phyloP scores from a whole-genome alignment of 2,113 vertebrate species.

The Hypocryptadius cinnamomeus region DNA sequence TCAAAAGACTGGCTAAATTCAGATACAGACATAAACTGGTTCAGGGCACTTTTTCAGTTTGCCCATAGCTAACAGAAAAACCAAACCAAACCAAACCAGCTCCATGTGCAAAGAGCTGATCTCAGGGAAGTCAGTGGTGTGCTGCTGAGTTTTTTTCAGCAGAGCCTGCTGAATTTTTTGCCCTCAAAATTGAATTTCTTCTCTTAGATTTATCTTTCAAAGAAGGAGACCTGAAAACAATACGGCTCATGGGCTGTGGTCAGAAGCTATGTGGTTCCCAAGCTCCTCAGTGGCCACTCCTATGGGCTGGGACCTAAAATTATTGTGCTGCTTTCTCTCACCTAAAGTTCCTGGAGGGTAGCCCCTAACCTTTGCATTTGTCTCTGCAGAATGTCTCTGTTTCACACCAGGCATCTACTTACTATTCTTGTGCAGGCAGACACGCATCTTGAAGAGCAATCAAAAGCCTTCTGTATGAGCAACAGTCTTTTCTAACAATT shows the following conservation, averaged over 20 bases:
- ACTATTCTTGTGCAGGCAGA: neutral
- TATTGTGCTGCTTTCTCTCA: neutral
- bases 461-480: neutral
- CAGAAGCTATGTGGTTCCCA: neutral
- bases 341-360: neutral
- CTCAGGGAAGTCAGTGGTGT: neutral
- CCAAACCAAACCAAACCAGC: neutral
- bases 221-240: neutral
- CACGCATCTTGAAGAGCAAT: neutral
- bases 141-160: neutral
- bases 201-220: neutral
- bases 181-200: neutral
- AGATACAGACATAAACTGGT: neutral
- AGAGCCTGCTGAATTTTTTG: neutral
- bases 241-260: neutral
- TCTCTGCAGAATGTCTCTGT: neutral
- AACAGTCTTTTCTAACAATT: neutral
- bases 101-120: neutral
- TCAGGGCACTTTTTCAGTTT: neutral
- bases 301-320: neutral
- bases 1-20: neutral
- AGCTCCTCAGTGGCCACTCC: neutral
- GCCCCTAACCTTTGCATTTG: neutral
- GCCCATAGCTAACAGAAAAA: neutral
- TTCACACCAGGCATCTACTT: neutral